phyloP scores from a whole-genome alignment of 2,113 vertebrate genomes.

The Campylomormyrus tamandua region DNA sequence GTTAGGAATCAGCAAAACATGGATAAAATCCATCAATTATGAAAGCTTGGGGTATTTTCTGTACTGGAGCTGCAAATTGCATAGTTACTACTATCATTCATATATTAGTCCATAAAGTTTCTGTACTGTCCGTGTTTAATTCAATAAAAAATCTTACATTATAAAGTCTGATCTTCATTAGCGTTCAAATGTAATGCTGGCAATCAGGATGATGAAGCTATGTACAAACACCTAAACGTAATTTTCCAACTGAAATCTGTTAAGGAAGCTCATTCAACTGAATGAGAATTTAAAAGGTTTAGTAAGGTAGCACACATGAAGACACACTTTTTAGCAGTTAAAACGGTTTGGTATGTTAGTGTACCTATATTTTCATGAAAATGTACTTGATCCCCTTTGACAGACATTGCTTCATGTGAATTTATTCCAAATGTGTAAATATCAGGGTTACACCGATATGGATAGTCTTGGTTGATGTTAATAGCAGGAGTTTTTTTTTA shows the following conservation, averaged over 20 bases:
- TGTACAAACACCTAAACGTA: background rate
- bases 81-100: background rate
- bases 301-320: background rate
- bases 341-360: background rate
- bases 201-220: background rate
- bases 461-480: background rate
- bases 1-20: background rate
- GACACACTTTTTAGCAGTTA: background rate
- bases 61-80: background rate
- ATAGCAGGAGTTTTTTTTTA: background rate
- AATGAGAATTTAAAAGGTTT: background rate
- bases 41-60: background rate
- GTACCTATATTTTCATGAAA: background rate
- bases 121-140: background rate
- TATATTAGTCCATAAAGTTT: background rate
- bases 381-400: background rate
- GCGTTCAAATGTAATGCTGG: background rate
- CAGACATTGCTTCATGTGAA: background rate
- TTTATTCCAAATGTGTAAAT: background rate
- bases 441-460: background rate
- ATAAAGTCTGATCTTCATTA: background rate
- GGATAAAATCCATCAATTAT: background rate
- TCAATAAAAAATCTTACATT: background rate
- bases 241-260: background rate
- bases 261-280: background rate